Percentiles rank a stretch among this genome's conserved stretches.
Conservation (phyloP, 2,888 invertebrate genomes). For the Steromphala cineraria region DNA sequence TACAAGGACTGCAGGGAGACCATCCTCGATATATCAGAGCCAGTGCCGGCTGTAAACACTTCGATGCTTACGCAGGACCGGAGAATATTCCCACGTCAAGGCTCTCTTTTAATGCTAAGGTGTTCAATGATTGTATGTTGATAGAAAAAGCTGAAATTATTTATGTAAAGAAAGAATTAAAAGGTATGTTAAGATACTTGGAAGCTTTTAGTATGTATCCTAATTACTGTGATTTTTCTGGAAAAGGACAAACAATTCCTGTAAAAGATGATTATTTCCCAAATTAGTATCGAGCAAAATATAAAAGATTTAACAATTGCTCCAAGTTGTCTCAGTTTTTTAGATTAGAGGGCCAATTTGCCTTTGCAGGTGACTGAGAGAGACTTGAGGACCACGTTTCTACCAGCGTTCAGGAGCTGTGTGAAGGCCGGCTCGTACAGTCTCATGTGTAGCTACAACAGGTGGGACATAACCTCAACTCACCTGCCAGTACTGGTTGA, state of each 20-base stretch:
- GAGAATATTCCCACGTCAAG: slow-evolving; percentile 68
- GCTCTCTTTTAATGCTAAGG: slow-evolving; percentile 63
- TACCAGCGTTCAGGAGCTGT: slow-evolving; percentile 66
- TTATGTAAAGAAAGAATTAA: no score
- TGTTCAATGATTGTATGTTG: slow-evolving; percentile 13
- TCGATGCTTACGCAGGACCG: slow-evolving; percentile 71
- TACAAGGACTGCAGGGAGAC: slow-evolving; percentile 69
- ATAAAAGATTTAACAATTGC: no score
- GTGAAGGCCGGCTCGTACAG: slow-evolving; percentile 62
- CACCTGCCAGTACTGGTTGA: no score
- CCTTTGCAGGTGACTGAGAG: slow-evolving; percentile 53
- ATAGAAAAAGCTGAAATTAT: no score
- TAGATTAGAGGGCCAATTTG: no score
- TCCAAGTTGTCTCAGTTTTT: no score
- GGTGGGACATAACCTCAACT: background rate
- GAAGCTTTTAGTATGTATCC: no score
- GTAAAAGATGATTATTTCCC: no score
- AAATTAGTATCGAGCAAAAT: no score
- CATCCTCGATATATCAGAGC: slow-evolving; percentile 65
- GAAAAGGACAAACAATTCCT: no score
- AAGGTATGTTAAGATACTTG: no score
- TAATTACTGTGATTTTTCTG: no score
- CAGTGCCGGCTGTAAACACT: slow-evolving; percentile 73
- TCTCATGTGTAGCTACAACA: slow-evolving; percentile 69
- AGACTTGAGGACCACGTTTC: slow-evolving; percentile 63